Base-by-base conservation (phyloP, 1,140 invertebrate genomes). In the Drosophila erecta region DNA sequence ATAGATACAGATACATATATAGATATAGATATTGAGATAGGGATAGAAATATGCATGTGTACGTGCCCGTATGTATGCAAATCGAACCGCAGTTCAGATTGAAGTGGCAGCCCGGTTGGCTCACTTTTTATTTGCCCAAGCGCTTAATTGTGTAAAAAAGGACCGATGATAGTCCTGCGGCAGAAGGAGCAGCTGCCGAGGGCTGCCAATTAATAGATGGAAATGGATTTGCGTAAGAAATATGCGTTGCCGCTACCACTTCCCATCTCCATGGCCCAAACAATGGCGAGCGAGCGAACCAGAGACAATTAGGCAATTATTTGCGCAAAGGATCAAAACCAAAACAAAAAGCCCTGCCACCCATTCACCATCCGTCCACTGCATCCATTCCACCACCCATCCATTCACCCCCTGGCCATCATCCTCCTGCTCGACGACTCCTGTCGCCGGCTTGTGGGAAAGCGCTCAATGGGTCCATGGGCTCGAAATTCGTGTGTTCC, bases 241-340 rank as follows among this genome's bases (percentile, higher is more conserved):
- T 79, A 86, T 87, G 84, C 65, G 79, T 65, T 86, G 69, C 79
- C 79, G 83, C 73, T 49, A 49, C 15, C 30, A 1, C 83, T 83
- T 73, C 81, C 77, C 15, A 35, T 33, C 30, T 20, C 33, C 61
- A 35, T 33, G 12, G 40, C 15, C 43, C 59, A 35, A 38, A 38
- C 53, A 40, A 55, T 57, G 43, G 27, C 22, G 44, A 85, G 66
- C 71, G 61, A 65, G 61, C 67, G 81, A 57, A 81, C 67, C 81
- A 89, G 84, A 87, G 80, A 90, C 83, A 90, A 90, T 90, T 90
- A 91, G 79, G 87, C 83, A 90, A 90, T 90, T 90, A 90, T 90
- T 90, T 90, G 76, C 89, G 89, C 78, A 90, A 90, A 91, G 89
- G 89, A 91, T 90, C 84, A 90, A 76, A 77, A 79, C 79, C 84